Evolutionary conservation across 2,113 vertebrate genomes (phyloP).

Genomic region (Alaudala cheleensis): DNA sequence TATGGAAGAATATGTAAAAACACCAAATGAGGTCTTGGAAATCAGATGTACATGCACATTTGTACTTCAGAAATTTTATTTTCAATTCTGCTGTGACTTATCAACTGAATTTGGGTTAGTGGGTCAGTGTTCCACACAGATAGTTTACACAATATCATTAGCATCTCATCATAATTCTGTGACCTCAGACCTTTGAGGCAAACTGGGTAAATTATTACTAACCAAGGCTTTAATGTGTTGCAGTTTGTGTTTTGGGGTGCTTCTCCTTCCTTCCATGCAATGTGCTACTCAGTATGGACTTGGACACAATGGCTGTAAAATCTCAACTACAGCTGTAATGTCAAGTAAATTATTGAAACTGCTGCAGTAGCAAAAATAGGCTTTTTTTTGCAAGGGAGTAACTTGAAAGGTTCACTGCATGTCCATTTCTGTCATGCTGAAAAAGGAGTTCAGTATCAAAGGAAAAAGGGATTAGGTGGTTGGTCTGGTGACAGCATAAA

Average conservation of each 20-base stretch:
- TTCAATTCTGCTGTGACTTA: neutral
- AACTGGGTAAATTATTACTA: neutral
- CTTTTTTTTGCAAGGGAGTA: neutral
- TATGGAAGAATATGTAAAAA: neutral
- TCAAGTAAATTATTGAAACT: neutral
- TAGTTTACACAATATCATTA: neutral
- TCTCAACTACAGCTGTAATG: neutral
- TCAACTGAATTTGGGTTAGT: neutral
- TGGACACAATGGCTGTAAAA: neutral
- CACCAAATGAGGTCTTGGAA: neutral
- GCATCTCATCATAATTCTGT: neutral
- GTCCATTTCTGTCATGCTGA: neutral
- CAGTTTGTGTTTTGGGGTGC: neutral
- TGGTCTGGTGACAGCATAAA: neutral
- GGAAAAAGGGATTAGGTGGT: neutral
- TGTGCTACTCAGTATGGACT: neutral
- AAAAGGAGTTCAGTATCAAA: neutral
- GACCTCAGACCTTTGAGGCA: rapidly evolving
- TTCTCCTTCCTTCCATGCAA: neutral
- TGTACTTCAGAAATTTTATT: neutral
- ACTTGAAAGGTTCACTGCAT: neutral
- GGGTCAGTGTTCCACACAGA: neutral
- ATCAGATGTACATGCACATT: neutral
- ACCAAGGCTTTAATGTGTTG: neutral
- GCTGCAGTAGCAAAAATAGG: neutral